phyloP scores from a whole-genome alignment of 2,113 vertebrate species.

The Typhlomys cinereus region DNA sequence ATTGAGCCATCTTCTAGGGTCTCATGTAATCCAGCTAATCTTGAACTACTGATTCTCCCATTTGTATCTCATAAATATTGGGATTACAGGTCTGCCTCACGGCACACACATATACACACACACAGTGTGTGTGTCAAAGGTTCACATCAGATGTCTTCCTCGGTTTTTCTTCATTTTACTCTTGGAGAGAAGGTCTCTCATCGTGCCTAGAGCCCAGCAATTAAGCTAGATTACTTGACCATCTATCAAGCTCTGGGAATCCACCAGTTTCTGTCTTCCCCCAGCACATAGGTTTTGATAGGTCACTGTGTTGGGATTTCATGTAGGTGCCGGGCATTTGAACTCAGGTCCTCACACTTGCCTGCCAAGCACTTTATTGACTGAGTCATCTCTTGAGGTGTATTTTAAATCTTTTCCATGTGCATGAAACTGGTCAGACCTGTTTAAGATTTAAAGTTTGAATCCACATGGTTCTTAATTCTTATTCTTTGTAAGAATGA shows the following conservation, averaged over 20 bases:
- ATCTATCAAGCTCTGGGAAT: not conserved
- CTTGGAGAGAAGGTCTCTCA: not conserved
- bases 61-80: not conserved
- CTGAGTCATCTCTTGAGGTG: not conserved
- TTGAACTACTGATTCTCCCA: not conserved
- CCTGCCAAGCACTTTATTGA: not conserved
- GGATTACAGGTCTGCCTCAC: too few relatives aligned
- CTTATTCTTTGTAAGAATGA: conserved; percentile 22
- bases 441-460: not conserved
- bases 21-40: not conserved
- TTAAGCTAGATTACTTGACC: not conserved
- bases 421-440: not conserved
- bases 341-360: not conserved
- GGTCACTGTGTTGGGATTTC: not conserved
- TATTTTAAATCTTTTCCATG: not conserved
- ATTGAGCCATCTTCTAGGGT: not conserved
- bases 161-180: not conserved
- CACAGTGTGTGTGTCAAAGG: not conserved
- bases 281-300: not conserved
- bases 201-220: not conserved
- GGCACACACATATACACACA: not conserved
- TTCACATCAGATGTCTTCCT: not conserved
- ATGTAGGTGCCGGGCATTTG: not conserved
- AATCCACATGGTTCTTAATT: not conserved
- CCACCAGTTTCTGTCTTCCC: not conserved